Percentiles rank a stretch among this genome's conserved stretches.
Conservation (phyloP, 2,797 vertebrate genomes). For the Dicrostonyx torquatus region DNA sequence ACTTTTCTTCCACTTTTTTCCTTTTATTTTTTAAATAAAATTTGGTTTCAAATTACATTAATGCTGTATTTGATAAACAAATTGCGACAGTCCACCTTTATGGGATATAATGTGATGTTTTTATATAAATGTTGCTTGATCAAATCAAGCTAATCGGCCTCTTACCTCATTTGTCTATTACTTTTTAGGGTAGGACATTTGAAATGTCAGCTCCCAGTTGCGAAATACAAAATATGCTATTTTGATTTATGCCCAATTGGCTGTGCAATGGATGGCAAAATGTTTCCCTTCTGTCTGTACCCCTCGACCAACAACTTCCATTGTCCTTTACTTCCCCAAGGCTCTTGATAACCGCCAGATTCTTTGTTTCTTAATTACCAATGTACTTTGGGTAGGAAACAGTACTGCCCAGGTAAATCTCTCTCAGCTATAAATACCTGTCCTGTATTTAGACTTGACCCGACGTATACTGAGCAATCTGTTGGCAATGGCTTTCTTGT, state of each 20-base stretch:
- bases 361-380: constrained; percentile 40
- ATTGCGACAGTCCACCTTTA: neutral
- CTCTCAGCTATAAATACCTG: neutral
- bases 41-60: neutral
- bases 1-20: neutral
- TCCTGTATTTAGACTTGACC: neutral
- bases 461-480: neutral
- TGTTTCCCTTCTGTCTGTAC: neutral
- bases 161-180: neutral
- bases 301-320: neutral
- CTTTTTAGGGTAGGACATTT: neutral
- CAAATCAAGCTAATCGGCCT: neutral
- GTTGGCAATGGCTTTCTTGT: neutral
- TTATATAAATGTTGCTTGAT: neutral
- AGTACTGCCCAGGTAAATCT: constrained; percentile 7
- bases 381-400: neutral
- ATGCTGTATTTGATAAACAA: neutral
- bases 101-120: neutral
- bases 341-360: neutral
- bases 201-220: neutral
- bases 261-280: neutral
- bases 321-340: neutral
- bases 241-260: neutral
- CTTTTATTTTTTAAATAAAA: neutral
- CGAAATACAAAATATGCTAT: neutral